Conservation (phyloP, 1,140 invertebrate species). For the Sinonovacula constricta region DNA sequence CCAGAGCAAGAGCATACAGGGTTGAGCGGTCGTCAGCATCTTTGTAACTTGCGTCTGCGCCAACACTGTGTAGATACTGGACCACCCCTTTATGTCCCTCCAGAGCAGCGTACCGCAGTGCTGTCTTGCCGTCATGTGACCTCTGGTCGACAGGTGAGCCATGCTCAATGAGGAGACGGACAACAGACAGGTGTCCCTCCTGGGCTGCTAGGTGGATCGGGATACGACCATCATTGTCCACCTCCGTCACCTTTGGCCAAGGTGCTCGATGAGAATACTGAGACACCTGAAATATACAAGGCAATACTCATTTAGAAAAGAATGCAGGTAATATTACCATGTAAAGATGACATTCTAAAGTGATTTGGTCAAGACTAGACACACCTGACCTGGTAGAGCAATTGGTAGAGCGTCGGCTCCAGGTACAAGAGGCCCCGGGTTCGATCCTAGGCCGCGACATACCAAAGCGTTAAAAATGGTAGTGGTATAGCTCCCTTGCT, state of each 20-base stretch:
- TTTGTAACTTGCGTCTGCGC: conserved; percentile 92
- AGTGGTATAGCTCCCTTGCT: too few relatives aligned
- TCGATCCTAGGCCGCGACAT: too few relatives aligned
- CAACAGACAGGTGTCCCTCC: conserved; percentile 75
- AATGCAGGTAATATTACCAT: too few relatives aligned
- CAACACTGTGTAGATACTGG: conserved; percentile 80
- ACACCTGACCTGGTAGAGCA: too few relatives aligned
- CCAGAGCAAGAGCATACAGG: conserved; percentile 93
- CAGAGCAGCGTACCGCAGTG: conserved; percentile 88
- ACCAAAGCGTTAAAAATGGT: too few relatives aligned
- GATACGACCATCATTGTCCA: conserved; percentile 87
- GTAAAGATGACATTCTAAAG: too few relatives aligned
- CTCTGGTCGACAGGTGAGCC: conserved; percentile 85
- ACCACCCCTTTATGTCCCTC: conserved; percentile 89
- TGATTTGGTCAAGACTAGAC: too few relatives aligned
- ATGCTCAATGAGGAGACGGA: conserved; percentile 67
- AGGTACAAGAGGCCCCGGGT: too few relatives aligned
- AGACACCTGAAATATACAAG: too few relatives aligned
- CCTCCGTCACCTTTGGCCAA: conserved; percentile 93
- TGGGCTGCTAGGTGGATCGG: conserved; percentile 77
- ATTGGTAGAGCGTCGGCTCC: too few relatives aligned
- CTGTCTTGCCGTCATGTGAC: conserved; percentile 95
- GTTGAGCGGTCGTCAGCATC: conserved; percentile 96
- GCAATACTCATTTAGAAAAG: too few relatives aligned
- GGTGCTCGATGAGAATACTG: conserved; percentile 93